Evolutionary conservation across 2,888 invertebrate genomes (phyloP), one percentile per base, ranked within the genome.

Genomic region (Macrosiphum euphorbiae): DNA sequence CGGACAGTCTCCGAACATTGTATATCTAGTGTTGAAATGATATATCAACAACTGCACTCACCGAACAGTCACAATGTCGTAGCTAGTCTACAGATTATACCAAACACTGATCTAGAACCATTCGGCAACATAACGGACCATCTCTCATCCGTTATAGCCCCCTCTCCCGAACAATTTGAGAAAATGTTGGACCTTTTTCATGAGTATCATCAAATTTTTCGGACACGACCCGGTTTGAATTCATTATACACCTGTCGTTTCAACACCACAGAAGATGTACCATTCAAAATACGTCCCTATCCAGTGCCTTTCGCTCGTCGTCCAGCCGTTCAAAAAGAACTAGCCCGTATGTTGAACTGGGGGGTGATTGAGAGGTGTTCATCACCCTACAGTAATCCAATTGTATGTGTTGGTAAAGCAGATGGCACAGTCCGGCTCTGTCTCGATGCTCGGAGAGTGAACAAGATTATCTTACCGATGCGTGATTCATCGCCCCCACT

Each of bases 201-300:
- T 13, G 67, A 67, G n/a, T 67, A 41, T 55, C 24, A 26, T 16
- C 11, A 84, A 7, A 35, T 91, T n/a, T 90, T 90, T 67, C 24
- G 47, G 20, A 61, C 16, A 8, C 44, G 61, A 10, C 90, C 67
- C 4, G 90, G 90, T 1, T 20, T n/a, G 4, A 47, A 50, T 67
- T 35, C 11, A 1, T 47, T 67, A 41, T 44, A 90, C 20, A 61
- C 90, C 7, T 61, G 67, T 67, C 28, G 44, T n/a, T 88, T 88
- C 35, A 55, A 52, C 20, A 20, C n/a, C 13, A 52, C 55, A 4
- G 35, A 55, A 20, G 55, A 88, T 20, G n/a, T 11, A 28, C 55
- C 88, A 20, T 88, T 88, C 28, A 88, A 88, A 35, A 28, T 88
- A 5, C 50, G 55, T 35, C 88, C 52, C 28, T 88, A 88, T 55